Percentiles rank a stretch among this genome's conserved stretches.
Conservation (phyloP, 2,797 vertebrate genomes). For the Gallinago stenura region DNA sequence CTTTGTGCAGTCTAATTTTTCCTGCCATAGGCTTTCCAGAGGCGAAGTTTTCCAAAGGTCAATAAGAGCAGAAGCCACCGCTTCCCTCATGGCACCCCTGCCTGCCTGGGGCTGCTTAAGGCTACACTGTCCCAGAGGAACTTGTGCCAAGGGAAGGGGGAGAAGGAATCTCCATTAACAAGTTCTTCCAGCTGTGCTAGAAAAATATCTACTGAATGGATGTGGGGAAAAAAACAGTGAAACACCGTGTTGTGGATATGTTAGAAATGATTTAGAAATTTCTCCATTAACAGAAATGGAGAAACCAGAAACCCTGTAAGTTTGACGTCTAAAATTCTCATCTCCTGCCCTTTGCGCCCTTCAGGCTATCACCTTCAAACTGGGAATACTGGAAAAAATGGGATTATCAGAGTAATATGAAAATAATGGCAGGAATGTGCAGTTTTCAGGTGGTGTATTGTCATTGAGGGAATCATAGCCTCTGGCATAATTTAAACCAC, state of each 20-base stretch:
- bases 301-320: background rate
- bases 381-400: background rate
- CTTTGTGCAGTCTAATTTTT: background rate
- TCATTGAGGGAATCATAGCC: background rate
- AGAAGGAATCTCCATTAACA: background rate
- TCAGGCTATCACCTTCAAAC: background rate
- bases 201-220: background rate
- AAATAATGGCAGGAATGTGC: background rate
- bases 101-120: background rate
- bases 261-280: background rate
- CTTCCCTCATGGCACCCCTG: background rate
- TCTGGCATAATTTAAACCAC: background rate
- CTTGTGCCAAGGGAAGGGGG: background rate
- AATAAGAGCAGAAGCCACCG: background rate
- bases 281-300: background rate
- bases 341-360: background rate
- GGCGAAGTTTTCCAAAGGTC: conserved; percentile 1
- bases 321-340: background rate
- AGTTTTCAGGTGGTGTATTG: background rate
- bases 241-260: background rate
- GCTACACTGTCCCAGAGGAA: background rate
- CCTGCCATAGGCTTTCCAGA: background rate
- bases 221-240: rapidly evolving
- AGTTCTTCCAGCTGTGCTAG: background rate
- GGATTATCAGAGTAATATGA: background rate